Percentiles rank a stretch among this genome's conserved stretches.
phyloP scores from a whole-genome alignment of 1,140 invertebrate genomes.

The Palaemon carinicauda region DNA sequence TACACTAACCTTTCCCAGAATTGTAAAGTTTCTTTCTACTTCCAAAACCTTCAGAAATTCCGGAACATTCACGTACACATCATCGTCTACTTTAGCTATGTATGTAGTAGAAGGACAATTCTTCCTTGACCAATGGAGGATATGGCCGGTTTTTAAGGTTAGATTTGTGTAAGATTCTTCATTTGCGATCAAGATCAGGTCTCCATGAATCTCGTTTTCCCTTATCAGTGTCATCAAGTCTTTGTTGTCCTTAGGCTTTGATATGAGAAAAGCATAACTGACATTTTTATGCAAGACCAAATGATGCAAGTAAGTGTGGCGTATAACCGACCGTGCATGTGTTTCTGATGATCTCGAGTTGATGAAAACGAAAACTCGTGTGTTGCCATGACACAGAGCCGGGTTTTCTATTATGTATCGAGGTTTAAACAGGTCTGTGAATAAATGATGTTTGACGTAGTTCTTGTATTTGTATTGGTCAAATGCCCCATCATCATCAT shows the following conservation, averaged over 20 bases:
- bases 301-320: not conserved
- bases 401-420: not conserved
- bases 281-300: not conserved
- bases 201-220: not conserved
- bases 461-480: constrained; percentile 18
- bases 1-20: constrained; percentile 30
- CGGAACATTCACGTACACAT: constrained; percentile 37
- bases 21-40: not conserved
- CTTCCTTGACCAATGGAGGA: not conserved
- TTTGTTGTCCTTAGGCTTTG: not conserved
- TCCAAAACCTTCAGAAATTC: constrained; percentile 8
- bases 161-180: not conserved
- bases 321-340: not conserved
- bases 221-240: not conserved
- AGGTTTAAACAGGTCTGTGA: not conserved
- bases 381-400: not conserved
- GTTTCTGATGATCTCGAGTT: constrained; percentile 3
- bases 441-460: constrained; percentile 5
- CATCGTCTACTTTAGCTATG: constrained; percentile 28
- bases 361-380: constrained; percentile 6
- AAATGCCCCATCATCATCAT: constrained; percentile 17
- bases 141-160: constrained; percentile 15
- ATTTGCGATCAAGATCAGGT: not conserved
- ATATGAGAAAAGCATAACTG: constrained; percentile 28
- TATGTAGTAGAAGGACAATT: constrained; percentile 6